Conservation (phyloP, 64 coral and sea anemone species). For the Actinia equina region DNA sequence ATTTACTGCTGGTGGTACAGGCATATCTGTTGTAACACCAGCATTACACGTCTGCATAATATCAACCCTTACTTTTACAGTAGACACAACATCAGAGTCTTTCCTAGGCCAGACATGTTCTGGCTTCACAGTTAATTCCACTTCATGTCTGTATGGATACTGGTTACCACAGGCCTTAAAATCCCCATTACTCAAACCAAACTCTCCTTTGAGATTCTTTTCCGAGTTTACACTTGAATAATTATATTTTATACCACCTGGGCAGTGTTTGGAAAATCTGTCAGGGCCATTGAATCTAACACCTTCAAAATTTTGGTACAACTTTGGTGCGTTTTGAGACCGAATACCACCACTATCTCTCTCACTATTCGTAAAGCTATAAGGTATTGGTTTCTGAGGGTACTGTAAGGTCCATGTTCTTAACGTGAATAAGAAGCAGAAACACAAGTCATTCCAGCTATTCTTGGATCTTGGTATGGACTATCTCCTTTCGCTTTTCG, state of each 20-base stretch:
- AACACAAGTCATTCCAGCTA: too few relatives aligned
- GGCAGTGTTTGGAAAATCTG: background rate
- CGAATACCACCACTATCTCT: background rate
- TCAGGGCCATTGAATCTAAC: background rate
- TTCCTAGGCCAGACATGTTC: background rate
- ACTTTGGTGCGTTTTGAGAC: background rate
- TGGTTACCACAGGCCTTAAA: background rate
- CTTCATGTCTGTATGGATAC: background rate
- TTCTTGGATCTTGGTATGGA: too few relatives aligned
- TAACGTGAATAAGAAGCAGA: too few relatives aligned
- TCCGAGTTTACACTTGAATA: background rate
- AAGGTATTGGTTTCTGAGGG: background rate
- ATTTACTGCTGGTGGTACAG: background rate
- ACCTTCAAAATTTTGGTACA: background rate
- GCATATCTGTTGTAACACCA: background rate
- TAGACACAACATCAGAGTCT: slow-evolving; percentile 1
- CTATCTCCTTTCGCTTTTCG: too few relatives aligned
- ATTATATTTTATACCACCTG: background rate
- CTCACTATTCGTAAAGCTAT: background rate
- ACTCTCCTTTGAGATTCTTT: background rate
- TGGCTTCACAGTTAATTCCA: slow-evolving; percentile 17
- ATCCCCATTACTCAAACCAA: background rate
- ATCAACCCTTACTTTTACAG: slow-evolving; percentile 20
- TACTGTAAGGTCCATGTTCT: too few relatives aligned
- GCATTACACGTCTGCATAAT: background rate